These are phyloP conservation scores for Andinoacara biseriatus DNA, from an alignment of 2,113 vertebrate genomes.

Conservation along the genomic window DNA sequence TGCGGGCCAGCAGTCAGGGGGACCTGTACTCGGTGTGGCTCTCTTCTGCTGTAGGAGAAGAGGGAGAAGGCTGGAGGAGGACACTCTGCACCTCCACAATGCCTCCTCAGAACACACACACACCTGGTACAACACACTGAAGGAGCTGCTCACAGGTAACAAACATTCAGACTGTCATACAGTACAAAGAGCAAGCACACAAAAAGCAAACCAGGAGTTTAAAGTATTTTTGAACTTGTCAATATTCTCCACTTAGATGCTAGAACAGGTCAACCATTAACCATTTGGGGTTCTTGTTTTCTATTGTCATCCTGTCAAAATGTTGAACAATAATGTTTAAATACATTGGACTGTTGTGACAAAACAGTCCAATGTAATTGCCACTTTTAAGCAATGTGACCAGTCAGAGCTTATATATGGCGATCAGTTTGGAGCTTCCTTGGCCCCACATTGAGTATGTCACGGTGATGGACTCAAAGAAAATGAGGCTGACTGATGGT, in stretches of 20 bases:
- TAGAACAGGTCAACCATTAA: background rate
- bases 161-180: background rate
- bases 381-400: background rate
- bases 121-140: conserved; percentile 67
- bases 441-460: background rate
- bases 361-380: background rate
- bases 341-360: too few species aligned
- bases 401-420: background rate
- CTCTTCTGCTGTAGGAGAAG: conserved; percentile 63
- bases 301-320: background rate
- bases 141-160: conserved; percentile 67
- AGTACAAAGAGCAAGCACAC: background rate
- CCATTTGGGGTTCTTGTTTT: background rate
- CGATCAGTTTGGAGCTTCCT: background rate
- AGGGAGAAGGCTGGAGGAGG: conserved; percentile 51
- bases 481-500: background rate
- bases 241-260: background rate
- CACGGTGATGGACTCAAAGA: background rate
- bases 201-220: background rate
- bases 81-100: conserved; percentile 70
- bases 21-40: conserved; percentile 65
- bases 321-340: background rate
- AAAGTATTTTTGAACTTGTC: background rate
- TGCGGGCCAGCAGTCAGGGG: conserved; percentile 60
- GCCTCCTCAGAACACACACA: conserved; percentile 67